These are phyloP conservation scores for Trididemnum miniatum DNA, from an alignment of 23 tunicate genomes.

Conservation along the genomic window DNA sequence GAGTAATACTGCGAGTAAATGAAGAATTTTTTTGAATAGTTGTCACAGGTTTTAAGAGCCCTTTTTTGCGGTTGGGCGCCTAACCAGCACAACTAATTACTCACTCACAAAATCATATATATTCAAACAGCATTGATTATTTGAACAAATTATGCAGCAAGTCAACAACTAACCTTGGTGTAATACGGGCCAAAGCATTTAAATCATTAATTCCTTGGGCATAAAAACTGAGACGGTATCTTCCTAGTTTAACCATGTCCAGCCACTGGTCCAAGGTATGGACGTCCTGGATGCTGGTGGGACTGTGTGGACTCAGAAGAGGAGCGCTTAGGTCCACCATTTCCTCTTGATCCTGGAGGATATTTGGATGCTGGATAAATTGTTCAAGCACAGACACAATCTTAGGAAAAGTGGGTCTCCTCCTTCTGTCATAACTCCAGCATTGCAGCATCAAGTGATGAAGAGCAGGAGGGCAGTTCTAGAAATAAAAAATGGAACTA, in stretches of 20 bases:
- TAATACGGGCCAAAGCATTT: constrained; percentile 42
- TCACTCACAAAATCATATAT: too few relatives aligned
- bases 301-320: constrained; percentile 72
- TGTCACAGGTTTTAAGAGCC: too few relatives aligned
- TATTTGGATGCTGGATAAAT: constrained; percentile 47
- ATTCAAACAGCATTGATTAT: too few relatives aligned
- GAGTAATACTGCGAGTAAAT: too few relatives aligned
- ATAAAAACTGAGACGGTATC: constrained; percentile 61
- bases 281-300: constrained; percentile 61
- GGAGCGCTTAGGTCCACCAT: constrained; percentile 32
- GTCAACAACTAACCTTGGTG: constrained; percentile 55
- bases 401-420: constrained; percentile 65
- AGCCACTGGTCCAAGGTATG: constrained; percentile 72
- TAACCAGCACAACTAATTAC: too few relatives aligned
- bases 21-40: too few relatives aligned
- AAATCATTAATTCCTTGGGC: constrained; percentile 71
- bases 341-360: constrained; percentile 28
- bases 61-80: too few relatives aligned
- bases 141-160: too few relatives aligned
- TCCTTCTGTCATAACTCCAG: constrained; percentile 58
- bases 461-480: constrained; percentile 73
- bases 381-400: constrained; percentile 39
- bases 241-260: constrained; percentile 69
- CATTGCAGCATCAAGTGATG: constrained; percentile 78
- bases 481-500: not conserved